Percentiles rank a stretch among this genome's conserved stretches.
Conservation (phyloP, 2,888 invertebrate species). For the Ditula angustiorana region DNA sequence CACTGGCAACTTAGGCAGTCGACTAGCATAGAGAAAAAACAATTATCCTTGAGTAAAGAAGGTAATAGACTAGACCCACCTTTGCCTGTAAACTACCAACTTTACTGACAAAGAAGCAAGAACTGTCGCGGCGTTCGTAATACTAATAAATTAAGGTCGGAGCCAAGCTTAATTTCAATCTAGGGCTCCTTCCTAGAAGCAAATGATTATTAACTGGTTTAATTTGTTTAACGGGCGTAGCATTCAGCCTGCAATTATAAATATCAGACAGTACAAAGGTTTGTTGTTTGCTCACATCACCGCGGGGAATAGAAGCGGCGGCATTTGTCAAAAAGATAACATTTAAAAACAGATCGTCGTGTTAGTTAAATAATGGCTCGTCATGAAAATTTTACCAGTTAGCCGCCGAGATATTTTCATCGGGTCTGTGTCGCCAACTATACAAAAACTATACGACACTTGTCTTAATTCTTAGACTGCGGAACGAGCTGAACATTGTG, state of each 20-base stretch:
- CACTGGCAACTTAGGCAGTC: too few species aligned
- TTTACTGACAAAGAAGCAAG: neutral
- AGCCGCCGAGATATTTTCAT: too few species aligned
- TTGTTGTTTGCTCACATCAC: slow-evolving; percentile 12
- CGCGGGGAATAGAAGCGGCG: slow-evolving; percentile 8
- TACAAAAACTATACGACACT: too few species aligned
- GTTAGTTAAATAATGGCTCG: too few species aligned
- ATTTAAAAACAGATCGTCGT: too few species aligned
- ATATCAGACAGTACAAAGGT: slow-evolving; percentile 30
- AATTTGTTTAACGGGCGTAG: slow-evolving; percentile 51
- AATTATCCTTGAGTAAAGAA: too few species aligned
- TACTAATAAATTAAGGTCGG: slow-evolving; percentile 42
- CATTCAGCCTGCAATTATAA: slow-evolving; percentile 49
- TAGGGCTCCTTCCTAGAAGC: slow-evolving; percentile 48
- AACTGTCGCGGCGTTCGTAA: slow-evolving; percentile 1
- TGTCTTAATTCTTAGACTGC: too few species aligned
- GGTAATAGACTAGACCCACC: neutral
- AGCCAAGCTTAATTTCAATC: slow-evolving; percentile 21
- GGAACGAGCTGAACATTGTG: too few species aligned
- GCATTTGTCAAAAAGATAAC: too few species aligned
- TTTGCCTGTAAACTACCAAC: neutral
- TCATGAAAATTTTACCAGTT: too few species aligned
- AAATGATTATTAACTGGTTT: slow-evolving; percentile 49
- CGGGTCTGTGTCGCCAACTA: too few species aligned
- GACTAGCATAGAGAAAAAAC: neutral